A percentile compares a stretch with the other conserved stretches of the same genome.
These are phyloP conservation scores for Sarcophaga rosellei DNA, from an alignment of 2,888 invertebrate species.

Conservation along the genomic window DNA sequence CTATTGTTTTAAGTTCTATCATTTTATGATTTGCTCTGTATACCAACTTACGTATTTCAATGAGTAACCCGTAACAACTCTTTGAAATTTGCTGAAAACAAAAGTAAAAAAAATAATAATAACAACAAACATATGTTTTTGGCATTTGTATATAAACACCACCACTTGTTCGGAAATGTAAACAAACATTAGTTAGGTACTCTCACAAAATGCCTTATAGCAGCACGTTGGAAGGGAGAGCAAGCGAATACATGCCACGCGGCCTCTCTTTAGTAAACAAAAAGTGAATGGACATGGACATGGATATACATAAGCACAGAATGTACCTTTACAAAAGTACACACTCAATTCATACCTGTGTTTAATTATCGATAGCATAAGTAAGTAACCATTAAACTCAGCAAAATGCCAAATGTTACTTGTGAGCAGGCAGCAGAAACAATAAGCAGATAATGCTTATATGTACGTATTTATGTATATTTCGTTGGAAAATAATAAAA, in stretches of 20 bases:
- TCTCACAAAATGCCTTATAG: not conserved
- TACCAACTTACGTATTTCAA: not conserved
- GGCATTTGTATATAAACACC: constrained; percentile 36
- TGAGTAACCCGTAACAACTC: not conserved
- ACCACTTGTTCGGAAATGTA: constrained; percentile 34
- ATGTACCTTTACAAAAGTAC: not conserved
- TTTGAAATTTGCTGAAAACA: not conserved
- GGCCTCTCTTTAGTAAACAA: constrained; percentile 56
- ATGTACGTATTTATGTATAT: constrained; percentile 3
- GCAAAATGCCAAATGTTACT: constrained; percentile 51
- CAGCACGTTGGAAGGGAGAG: not conserved
- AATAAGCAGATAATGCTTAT: constrained; percentile 39
- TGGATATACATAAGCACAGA: not conserved
- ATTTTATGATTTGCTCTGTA: constrained; percentile 5
- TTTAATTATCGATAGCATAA: constrained; percentile 51
- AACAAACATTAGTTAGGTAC: constrained; percentile 21
- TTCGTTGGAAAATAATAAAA: not conserved
- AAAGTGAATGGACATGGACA: constrained; percentile 37
- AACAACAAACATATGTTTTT: constrained; percentile 44
- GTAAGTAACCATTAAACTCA: constrained; percentile 46
- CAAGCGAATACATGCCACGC: not conserved
- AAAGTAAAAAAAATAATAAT: not conserved
- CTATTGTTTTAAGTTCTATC: not conserved
- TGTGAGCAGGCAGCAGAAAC: constrained; percentile 47
- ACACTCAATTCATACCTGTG: not conserved